Evolutionary conservation across 2,888 invertebrate genomes (phyloP), one percentile per base, ranked within the genome.

Genomic region (Colostygia pectinataria): DNA sequence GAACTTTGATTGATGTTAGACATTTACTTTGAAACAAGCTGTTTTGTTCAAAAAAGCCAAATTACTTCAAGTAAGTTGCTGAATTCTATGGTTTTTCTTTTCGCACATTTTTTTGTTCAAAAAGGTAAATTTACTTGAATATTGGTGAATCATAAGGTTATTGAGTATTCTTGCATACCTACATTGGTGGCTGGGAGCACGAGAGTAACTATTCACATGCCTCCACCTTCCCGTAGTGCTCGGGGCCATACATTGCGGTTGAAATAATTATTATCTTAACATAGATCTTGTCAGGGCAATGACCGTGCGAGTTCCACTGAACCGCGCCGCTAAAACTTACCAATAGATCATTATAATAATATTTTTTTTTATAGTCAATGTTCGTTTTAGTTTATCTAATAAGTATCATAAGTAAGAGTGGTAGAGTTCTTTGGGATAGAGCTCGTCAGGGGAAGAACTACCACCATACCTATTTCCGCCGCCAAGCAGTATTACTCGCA

Each of bases 211-310:
- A 71, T 68, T 67, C 69, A 65, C 68, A 68, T 74, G 68, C 65
- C 66, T 56, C 66, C 59, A 69, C 71, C 71, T 69, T 69, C 72
- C 67, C 71, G 62, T 64, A 73, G 64, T 69, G 78, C 82, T 81
- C 69, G 74, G 59, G 80, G 79, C 80, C 65, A 77, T 69, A 81
- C 78, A 73, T 77, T 81, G 83, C 80, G 81, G 84, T 82, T 74
- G 78, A 84, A 81, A 85, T 78, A 84, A 80, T 87, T 87, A 89
- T 88, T 86, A 89, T 88, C 88, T 77, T 70, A 81, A 73, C 85
- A 81, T 80, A 85, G 83, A 88, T 88, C 88, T 85, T 70, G 64
- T 71, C 61, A 71, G 78, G 78, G 64, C 85, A 73, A 67, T 78
- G 86, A 84, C 85, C 88, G 74, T 61, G 61, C 59, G 60, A 72